These are phyloP conservation scores for Notoglanidium macrostoma DNA, from an alignment of 2,797 vertebrate genomes.

Conservation along the genomic window DNA sequence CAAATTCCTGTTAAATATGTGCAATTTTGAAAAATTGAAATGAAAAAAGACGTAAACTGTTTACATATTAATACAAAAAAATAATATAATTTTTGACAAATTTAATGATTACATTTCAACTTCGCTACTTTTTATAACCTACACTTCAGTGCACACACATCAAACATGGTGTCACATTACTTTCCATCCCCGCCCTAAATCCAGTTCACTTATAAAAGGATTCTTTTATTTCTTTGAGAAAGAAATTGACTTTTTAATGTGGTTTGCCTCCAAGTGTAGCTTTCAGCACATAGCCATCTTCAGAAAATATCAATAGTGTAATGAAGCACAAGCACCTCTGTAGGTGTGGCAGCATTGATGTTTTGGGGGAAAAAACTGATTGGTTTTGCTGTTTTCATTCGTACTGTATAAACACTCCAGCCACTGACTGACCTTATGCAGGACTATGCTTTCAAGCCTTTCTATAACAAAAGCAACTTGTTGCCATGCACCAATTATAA, in stretches of 20 bases:
- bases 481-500: not conserved
- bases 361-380: slow-evolving; percentile 66
- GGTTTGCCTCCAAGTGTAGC: slow-evolving; percentile 63
- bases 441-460: not conserved
- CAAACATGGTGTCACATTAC: not conserved
- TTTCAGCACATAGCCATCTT: slow-evolving; percentile 71
- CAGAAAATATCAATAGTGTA: slow-evolving; percentile 78
- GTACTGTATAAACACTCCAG: slow-evolving; percentile 54
- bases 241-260: slow-evolving; percentile 43
- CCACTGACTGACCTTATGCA: not conserved
- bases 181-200: slow-evolving; percentile 11
- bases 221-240: slow-evolving; percentile 21
- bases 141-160: not conserved
- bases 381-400: slow-evolving; percentile 71
- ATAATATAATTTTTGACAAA: not conserved
- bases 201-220: not conserved
- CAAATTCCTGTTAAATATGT: not conserved
- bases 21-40: not conserved
- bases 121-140: not conserved
- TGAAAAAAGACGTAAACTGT: not conserved
- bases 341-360: slow-evolving; percentile 76
- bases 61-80: not conserved
- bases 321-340: slow-evolving; percentile 78
- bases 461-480: not conserved
- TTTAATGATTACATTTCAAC: not conserved